Evolutionary conservation across 2,113 vertebrate species (phyloP), one percentile per base, ranked within the genome.

Genomic region (Ornithorhynchus anatinus): DNA sequence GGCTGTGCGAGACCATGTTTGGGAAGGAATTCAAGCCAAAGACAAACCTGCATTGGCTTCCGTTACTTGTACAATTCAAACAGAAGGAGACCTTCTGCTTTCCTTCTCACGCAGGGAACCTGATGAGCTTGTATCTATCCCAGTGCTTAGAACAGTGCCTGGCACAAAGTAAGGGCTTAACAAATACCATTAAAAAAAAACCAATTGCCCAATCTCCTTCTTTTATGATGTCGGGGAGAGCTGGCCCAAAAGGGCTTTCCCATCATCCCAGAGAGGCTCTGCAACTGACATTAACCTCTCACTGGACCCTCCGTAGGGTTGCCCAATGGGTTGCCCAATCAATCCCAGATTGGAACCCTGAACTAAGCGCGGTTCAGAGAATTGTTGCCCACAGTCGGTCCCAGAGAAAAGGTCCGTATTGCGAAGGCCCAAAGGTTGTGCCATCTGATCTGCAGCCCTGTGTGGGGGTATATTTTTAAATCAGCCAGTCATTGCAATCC

Each of bases 401-500:
- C 68, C 17, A 2, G 4, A 51, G 43, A 56, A 45, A 39, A 23
- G n/a, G 29, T 22, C n/a, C 13, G 45, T 5, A 20, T 77, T 59
- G 54, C 6, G 20, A 50, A 16, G 42, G 15, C 48, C 56, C 35
- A 51, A 40, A 59, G 70, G 62, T 81, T 79, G 79, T 79, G 68
- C 69, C 76, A 51, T 78, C 82, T 76, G 16, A 43, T 80, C 29
- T 17, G 25, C 38, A 68, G 32, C 40, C 58, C 29, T 19, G 36
- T 10, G 10, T 48, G 68, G 70, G 66, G 53, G 43, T 52, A 29
- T 47, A 67, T 85, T 81, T 82, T 69, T 22, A 72, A 75, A 59
- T 60, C 71, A 69, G 10, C 69, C 64, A 68, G 54, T 90, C 88
- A 75, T 85, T 63, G 19, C 81, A 75, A 62, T 62, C 79, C 62